phyloP scores from a whole-genome alignment of 2,888 invertebrate species.

The Lithophane ornitopus region DNA sequence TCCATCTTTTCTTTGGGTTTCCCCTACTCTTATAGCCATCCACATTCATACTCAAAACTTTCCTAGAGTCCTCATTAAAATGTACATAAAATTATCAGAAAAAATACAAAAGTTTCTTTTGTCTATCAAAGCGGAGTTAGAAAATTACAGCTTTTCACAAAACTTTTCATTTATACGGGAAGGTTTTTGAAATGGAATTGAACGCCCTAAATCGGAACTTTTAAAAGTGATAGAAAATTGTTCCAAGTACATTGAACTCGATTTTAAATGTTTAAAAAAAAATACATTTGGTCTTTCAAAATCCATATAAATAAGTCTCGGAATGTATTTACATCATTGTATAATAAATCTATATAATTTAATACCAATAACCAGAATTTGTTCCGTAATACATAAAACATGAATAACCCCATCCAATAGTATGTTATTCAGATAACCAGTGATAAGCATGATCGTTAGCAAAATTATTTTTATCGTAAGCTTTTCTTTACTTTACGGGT shows the following conservation, averaged over 20 bases:
- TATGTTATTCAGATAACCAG: background rate
- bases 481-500: background rate
- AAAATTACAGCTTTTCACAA: slow-evolving; percentile 32
- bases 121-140: slow-evolving; percentile 26
- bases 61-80: slow-evolving; percentile 33
- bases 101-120: slow-evolving; percentile 18
- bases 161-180: slow-evolving; percentile 25
- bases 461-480: background rate
- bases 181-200: slow-evolving; percentile 30
- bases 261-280: slow-evolving; percentile 9
- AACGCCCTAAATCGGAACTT: slow-evolving; percentile 13
- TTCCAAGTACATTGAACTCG: slow-evolving; percentile 7
- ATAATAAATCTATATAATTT: too few relatives aligned
- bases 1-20: background rate
- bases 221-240: slow-evolving; percentile 15
- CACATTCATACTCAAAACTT: background rate
- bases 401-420: background rate
- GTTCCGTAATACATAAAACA: background rate
- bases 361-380: background rate
- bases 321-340: too few relatives aligned
- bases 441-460: too few relatives aligned
- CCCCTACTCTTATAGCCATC: background rate
- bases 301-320: background rate
- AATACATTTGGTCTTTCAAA: background rate
- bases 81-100: slow-evolving; percentile 7